Conservation (phyloP, 2,797 vertebrate species). For the Rhincodon typus region DNA sequence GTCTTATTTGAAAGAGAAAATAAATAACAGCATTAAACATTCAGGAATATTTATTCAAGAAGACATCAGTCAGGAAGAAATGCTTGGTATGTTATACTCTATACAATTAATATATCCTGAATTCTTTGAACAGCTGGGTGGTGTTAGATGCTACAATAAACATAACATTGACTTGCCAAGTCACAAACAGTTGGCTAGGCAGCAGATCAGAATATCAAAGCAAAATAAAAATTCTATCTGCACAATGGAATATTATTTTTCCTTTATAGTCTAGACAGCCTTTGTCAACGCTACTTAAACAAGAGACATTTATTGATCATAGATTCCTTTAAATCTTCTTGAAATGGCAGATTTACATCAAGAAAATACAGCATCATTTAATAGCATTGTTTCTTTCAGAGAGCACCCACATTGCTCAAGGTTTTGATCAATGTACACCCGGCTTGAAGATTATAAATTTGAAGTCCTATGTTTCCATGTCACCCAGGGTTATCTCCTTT, state of each 20-base stretch:
- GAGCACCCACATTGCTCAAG: not conserved
- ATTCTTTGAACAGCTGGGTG: slow-evolving; percentile 36
- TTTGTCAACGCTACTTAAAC: slow-evolving; percentile 16
- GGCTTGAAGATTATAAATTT: not conserved
- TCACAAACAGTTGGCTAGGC: slow-evolving; percentile 32
- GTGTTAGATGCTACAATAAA: slow-evolving; percentile 36
- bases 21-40: slow-evolving; percentile 32
- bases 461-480: not conserved
- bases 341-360: slow-evolving; percentile 11
- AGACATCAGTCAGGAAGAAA: slow-evolving; percentile 28
- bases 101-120: slow-evolving; percentile 32
- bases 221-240: slow-evolving; percentile 35
- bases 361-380: slow-evolving; percentile 8
- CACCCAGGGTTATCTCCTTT: not conserved
- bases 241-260: slow-evolving; percentile 37
- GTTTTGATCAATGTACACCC: not conserved
- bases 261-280: slow-evolving; percentile 31
- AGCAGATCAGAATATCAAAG: slow-evolving; percentile 38
- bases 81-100: slow-evolving; percentile 34
- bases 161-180: slow-evolving; percentile 25
- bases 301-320: not conserved
- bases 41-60: slow-evolving; percentile 33
- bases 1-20: slow-evolving; percentile 32
- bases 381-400: not conserved
- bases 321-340: slow-evolving; percentile 25